phyloP scores from a whole-genome alignment of 1,140 invertebrate genomes.

The Steinernema khuongi region DNA sequence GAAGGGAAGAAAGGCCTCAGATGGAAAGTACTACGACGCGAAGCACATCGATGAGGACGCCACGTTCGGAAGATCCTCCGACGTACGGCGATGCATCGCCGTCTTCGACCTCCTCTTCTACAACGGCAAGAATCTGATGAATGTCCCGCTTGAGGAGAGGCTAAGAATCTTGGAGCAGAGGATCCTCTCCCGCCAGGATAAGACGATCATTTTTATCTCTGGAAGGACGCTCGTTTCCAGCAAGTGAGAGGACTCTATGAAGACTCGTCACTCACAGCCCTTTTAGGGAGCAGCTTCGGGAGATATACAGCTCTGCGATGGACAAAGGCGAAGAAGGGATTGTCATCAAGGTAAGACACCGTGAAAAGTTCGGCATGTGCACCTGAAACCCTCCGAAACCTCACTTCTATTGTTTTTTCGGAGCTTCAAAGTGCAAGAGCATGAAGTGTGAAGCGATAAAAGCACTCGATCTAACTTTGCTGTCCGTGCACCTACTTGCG shows the following conservation, averaged over 20 bases:
- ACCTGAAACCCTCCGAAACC: neutral
- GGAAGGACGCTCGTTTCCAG: neutral
- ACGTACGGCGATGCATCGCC: neutral
- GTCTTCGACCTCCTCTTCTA: neutral
- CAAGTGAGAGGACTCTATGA: neutral
- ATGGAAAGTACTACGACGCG: neutral
- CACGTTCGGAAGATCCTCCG: neutral
- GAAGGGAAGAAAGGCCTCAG: neutral
- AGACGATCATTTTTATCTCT: neutral
- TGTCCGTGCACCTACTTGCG: neutral
- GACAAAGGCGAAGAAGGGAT: neutral
- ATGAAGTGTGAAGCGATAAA: neutral
- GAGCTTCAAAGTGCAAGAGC: neutral
- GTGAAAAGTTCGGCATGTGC: neutral
- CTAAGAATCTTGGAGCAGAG: neutral
- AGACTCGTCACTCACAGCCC: neutral
- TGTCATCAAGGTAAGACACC: neutral
- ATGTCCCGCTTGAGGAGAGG: neutral
- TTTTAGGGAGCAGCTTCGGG: neutral
- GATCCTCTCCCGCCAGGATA: neutral
- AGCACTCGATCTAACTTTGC: slow-evolving; percentile 10
- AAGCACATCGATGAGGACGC: neutral
- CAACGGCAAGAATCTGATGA: slow-evolving; percentile 7
- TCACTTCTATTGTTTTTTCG: neutral
- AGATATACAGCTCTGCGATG: neutral